Evolutionary conservation across 2,888 invertebrate species (phyloP).

Genomic region (Fragum fragum): DNA sequence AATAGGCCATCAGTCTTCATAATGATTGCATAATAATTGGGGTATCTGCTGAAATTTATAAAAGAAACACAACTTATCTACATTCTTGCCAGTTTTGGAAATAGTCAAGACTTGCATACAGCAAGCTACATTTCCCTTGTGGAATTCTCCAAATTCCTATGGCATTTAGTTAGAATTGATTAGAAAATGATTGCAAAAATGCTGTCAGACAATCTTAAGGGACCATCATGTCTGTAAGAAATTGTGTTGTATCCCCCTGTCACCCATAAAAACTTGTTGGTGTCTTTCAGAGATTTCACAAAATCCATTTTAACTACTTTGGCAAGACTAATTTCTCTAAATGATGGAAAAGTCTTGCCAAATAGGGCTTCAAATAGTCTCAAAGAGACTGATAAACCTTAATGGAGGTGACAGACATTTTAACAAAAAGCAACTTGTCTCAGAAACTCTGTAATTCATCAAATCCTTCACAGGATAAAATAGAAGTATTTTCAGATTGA

Average conservation of each 20-base stretch:
- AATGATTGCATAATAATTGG: no score
- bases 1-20: no score
- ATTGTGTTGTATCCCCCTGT: background rate
- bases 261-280: background rate
- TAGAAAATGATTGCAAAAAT: no score
- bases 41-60: no score
- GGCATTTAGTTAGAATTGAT: no score
- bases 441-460: background rate
- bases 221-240: background rate
- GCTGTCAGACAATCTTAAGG: no score
- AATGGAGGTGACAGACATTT: constrained; percentile 6
- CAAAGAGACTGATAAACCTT: background rate
- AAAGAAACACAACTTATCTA: no score
- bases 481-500: no score
- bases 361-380: background rate
- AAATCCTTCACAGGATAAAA: background rate
- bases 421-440: constrained; percentile 4
- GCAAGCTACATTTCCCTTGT: no score
- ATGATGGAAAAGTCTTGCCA: background rate
- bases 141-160: no score
- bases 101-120: no score
- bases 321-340: background rate
- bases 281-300: background rate
- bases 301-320: constrained; percentile 3
- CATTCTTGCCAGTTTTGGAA: no score